Conservation (phyloP, 2,797 vertebrate genomes). For the Ctenopoma multispine region DNA sequence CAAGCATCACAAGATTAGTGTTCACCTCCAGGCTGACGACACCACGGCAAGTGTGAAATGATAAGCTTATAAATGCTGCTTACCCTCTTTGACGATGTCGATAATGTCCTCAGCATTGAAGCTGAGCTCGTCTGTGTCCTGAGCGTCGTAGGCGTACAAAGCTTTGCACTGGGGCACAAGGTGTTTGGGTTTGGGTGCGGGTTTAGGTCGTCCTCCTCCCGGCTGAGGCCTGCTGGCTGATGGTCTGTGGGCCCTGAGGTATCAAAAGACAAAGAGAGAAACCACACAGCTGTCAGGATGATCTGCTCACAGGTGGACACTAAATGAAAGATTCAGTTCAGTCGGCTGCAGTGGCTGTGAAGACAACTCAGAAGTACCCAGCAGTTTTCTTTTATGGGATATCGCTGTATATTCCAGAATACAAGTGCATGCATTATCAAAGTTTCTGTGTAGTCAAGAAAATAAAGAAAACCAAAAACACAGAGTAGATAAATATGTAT, state of each 20-base stretch:
- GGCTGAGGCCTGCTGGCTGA: constrained; percentile 88
- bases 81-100: constrained; percentile 96
- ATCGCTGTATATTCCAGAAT: constrained; percentile 21
- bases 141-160: constrained; percentile 96
- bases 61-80: constrained; percentile 3
- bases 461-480: neutral
- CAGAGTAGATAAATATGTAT: too few relatives aligned
- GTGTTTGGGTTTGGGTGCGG: constrained; percentile 96
- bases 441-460: neutral
- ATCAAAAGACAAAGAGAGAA: constrained; percentile 19
- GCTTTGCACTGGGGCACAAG: constrained; percentile 97
- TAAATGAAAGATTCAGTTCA: constrained; percentile 2
- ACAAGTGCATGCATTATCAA: constrained; percentile 19
- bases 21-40: neutral
- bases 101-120: constrained; percentile 97
- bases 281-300: constrained; percentile 16
- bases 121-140: constrained; percentile 98
- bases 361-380: neutral
- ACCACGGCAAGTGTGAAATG: too few relatives aligned
- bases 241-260: constrained; percentile 88
- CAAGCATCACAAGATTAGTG: constrained; percentile 11
- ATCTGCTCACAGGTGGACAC: neutral
- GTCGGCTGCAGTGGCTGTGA: constrained; percentile 36
- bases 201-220: constrained; percentile 94
- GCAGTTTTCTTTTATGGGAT: neutral